Base-by-base conservation (phyloP, 2,888 invertebrate species). In the Troglohyphantes excavatus region DNA sequence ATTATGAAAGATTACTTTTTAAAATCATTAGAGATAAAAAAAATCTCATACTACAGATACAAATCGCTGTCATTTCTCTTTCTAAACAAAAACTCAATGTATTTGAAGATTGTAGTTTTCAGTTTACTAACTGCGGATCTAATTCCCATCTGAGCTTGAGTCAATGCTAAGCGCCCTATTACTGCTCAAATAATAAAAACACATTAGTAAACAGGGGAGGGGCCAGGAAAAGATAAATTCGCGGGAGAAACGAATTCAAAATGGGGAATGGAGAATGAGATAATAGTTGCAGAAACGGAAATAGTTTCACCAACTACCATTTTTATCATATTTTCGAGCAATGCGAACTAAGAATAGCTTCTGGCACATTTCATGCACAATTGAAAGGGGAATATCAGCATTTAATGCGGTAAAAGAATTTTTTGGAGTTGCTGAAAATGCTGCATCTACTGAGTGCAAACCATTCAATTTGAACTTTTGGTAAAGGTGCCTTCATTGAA, bases 211-310 rank as follows among this genome's bases (percentile, higher is more conserved):
- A 75, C n/a, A 59, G 59, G 26, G 26, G 17, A 75, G 29, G 29
- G 75, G 27, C 59, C 59, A 26, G 53, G 75, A 75, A 29, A 59
- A 75, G 53, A 75, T 75, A 75, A 75, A 75, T 75, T 75, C 75
- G 53, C 19, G 17, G 59, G 27, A 75, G 59, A 75, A 68, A 11
- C 68, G 75, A 75, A 75, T 75, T 75, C 27, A 29, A 59, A 75
- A 75, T n/a, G 17, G n/a, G n/a, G 5, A 72, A 72, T 46, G 46
- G 17, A 72, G 21, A 26, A 59, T 1, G 29, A 75, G 27, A 75
- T 75, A 61, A 75, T 75, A 27, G 59, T 19, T 19, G 75, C 21
- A 46, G 27, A 17, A 72, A 75, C 59, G 68, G 68, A 68, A 33
- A 13, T 19, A 21, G 29, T 21, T 29, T 9, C 3, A 0, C 19